Evolutionary conservation across 1,140 invertebrate species (phyloP).

Genomic region (Penaeus chinensis): DNA sequence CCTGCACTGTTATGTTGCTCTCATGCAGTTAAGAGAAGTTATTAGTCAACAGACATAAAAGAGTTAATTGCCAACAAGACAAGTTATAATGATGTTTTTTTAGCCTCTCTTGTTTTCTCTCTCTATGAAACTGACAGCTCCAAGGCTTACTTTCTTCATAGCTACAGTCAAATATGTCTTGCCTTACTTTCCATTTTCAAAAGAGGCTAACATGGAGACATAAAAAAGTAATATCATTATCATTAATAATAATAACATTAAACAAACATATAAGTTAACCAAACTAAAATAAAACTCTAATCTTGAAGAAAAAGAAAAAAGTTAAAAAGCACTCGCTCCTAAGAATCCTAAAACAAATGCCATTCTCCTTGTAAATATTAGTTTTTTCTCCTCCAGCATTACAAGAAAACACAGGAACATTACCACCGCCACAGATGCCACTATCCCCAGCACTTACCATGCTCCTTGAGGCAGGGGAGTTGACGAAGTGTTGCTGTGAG

Average conservation of each 20-base stretch:
- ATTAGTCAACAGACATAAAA: constrained; percentile 1
- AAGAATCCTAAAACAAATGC: too few species aligned
- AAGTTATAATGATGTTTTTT: neutral
- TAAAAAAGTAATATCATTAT: neutral
- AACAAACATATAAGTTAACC: too few species aligned
- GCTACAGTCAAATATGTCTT: too few species aligned
- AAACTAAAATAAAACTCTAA: too few species aligned
- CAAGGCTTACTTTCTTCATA: too few species aligned
- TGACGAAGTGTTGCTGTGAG: constrained; percentile 55
- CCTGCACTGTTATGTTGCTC: neutral
- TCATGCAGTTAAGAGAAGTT: constrained; percentile 22
- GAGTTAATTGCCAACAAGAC: neutral
- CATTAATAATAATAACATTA: neutral
- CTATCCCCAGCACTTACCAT: constrained; percentile 33
- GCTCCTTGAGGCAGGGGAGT: constrained; percentile 54
- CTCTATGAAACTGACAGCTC: too few species aligned
- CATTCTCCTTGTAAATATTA: too few species aligned
- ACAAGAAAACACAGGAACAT: too few species aligned
- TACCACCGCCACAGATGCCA: neutral
- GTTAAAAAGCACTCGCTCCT: too few species aligned
- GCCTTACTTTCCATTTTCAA: too few species aligned
- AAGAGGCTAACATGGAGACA: neutral
- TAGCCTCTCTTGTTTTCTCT: constrained; percentile 48
- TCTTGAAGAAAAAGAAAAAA: too few species aligned
- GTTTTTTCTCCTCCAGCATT: too few species aligned